These are phyloP conservation scores for Planococcus citri DNA, from an alignment of 1,140 invertebrate genomes.

Conservation along the genomic window DNA sequence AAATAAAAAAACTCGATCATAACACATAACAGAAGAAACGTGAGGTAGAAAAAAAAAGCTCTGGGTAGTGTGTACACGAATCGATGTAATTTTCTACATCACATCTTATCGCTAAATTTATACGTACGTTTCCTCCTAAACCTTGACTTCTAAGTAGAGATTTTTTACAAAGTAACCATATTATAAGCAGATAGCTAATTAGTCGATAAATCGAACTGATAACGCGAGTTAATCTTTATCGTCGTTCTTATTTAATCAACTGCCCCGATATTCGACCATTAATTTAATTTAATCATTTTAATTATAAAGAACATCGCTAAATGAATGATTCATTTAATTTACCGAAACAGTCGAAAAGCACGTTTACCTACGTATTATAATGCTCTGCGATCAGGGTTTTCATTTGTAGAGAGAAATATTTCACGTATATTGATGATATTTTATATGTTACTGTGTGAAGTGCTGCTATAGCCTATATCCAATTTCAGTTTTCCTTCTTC, in stretches of 20 bases:
- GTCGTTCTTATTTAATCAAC: neutral
- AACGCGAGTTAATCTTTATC: neutral
- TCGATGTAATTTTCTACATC: neutral
- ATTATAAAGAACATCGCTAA: neutral
- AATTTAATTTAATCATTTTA: conserved; percentile 4
- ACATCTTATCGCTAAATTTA: neutral
- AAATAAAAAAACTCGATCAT: too few relatives aligned
- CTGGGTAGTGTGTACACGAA: too few relatives aligned
- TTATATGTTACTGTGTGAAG: too few relatives aligned
- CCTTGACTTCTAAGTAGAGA: neutral
- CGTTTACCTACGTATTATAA: neutral
- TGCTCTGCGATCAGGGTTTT: too few relatives aligned
- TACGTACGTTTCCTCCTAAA: conserved; percentile 1
- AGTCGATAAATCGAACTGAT: neutral
- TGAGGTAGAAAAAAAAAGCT: too few relatives aligned
- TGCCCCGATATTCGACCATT: neutral
- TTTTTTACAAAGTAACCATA: neutral
- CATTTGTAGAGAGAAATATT: too few relatives aligned
- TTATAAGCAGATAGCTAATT: neutral
- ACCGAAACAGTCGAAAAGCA: neutral
- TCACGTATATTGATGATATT: too few relatives aligned
- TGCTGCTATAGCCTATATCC: too few relatives aligned
- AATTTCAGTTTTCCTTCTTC: too few relatives aligned
- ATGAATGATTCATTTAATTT: neutral
- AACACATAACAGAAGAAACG: too few relatives aligned